These are phyloP conservation scores for Sturnus vulgaris DNA, from an alignment of 2,113 vertebrate species.

Conservation along the genomic window DNA sequence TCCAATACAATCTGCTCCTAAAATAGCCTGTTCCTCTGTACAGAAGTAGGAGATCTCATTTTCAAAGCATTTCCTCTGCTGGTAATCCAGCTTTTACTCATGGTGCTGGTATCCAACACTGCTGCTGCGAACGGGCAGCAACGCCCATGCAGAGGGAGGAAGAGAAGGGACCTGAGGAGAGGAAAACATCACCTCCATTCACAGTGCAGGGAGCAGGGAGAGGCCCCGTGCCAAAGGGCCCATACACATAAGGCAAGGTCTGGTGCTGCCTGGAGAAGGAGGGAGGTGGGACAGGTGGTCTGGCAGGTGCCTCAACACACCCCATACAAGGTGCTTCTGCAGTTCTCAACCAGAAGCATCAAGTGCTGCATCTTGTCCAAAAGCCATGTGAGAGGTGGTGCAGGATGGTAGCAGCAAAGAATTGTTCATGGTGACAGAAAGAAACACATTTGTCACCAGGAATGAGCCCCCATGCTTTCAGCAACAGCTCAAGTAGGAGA, in stretches of 20 bases:
- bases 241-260: background rate
- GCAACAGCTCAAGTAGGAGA: background rate
- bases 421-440: background rate
- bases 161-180: background rate
- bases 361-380: background rate
- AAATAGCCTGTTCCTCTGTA: slow-evolving; percentile 40
- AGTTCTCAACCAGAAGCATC: background rate
- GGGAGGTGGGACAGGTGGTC: background rate
- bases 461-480: background rate
- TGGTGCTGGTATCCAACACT: background rate
- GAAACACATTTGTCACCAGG: background rate
- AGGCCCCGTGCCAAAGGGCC: fast-evolving
- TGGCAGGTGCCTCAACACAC: background rate
- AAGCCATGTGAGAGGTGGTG: background rate
- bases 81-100: slow-evolving; percentile 38
- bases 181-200: fast-evolving
- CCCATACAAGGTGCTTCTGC: background rate
- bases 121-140: background rate
- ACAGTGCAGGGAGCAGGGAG: background rate
- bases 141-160: background rate
- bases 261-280: background rate
- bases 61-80: slow-evolving; percentile 60
- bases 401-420: background rate
- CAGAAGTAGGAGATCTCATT: slow-evolving; percentile 50
- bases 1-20: slow-evolving; percentile 24